Base-by-base conservation (phyloP, 2,113 vertebrate species). In the Oreochromis spilurus region DNA sequence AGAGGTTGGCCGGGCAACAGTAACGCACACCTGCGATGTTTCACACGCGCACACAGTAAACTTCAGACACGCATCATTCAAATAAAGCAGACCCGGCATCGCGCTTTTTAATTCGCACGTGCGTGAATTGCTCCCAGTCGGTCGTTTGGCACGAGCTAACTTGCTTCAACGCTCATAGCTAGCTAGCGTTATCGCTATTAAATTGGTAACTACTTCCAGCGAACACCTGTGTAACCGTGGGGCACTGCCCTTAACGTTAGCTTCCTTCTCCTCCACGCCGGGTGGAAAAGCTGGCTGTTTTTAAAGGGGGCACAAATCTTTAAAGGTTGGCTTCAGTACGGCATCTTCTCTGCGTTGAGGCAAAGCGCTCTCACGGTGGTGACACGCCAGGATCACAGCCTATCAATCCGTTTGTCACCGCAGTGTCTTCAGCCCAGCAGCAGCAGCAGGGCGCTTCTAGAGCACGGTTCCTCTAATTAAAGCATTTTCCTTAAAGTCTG, bases 1-100 rank as follows among this genome's bases (percentile, higher is more conserved):
- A 81, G 88, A 92, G 84, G 88, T 91, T 93, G 89, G 75, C 93
- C 78, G 57, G 93, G 94, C 81, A 91, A 94, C 93, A 84, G 82
- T 89, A 29, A 77, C 89, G 85, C 40, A 84, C 65, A 80, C 81
- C 83, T 54, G 91, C 52, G 48, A 91, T 14, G 87, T 93, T 91
- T 92, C 91, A 90, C 92, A 90, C 91, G 45, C 58, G 17, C 43
- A 14, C 81, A 62, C 86, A 31, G 87, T 84, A 40, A 91, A 91
- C 79, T 93, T 85, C 16, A 31, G 2, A 55, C 21, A 9, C 13
- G 0, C 36, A 5, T 14, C 14, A 38, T 19, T 36, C 6, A 11
- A 79, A 26, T 12, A 57, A 55, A 80, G 11, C 3, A 5, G 3
- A 6, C 13, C 4, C 3, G 3, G 72, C 4, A 3, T 29, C 7